Base-by-base conservation (phyloP, 2,888 invertebrate genomes). In the Yponomeuta evonymella region DNA sequence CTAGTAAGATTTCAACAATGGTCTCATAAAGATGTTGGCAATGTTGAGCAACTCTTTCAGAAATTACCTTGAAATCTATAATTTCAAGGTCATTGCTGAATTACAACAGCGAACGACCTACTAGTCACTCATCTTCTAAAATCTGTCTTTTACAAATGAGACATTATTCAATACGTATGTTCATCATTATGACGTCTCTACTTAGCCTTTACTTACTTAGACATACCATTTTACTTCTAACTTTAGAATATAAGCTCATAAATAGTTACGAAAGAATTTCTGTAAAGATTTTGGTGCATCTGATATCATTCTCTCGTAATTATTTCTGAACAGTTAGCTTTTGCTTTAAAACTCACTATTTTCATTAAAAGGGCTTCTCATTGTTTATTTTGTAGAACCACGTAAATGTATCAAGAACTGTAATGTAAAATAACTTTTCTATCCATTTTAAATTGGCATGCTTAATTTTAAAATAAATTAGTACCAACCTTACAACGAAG, bases 341-440 rank as follows among this genome's bases (percentile, higher is more conserved):
- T 72, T 80, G 84, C 87, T 86, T 23, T 81, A 67, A 74, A 78
- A 79, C 83, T 51, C 51, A 51, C 51, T 79, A 79, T 74, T 75
- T 75, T 79, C 81, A 83, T 83, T 15, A 58, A 78, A 78, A 78
- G 80, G 76, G 85, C 87, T 87, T 86, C 73, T 78, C 80, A 81
- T 79, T 62, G n/a, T 12, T 65, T 65, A 11, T 9, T 67, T 67
- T 65, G 23, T 33, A 58, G 51, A 36, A 67, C 43, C 33, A 43
- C 4, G 33, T 65, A 29, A 65, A 11, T 58, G 15, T 58, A 12
- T 8, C 4, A 15, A 15, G 51, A 15, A 58, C 12, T 15, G 15
- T 58, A 58, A 58, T 58, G 51, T 58, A 58, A 58, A 58, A 58
- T 58, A 15, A 58, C 51, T 65, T 65, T 29, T 33, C 43, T 33